Evolutionary conservation across 2,113 vertebrate genomes (phyloP).

Genomic region (Oncorhynchus masou): DNA sequence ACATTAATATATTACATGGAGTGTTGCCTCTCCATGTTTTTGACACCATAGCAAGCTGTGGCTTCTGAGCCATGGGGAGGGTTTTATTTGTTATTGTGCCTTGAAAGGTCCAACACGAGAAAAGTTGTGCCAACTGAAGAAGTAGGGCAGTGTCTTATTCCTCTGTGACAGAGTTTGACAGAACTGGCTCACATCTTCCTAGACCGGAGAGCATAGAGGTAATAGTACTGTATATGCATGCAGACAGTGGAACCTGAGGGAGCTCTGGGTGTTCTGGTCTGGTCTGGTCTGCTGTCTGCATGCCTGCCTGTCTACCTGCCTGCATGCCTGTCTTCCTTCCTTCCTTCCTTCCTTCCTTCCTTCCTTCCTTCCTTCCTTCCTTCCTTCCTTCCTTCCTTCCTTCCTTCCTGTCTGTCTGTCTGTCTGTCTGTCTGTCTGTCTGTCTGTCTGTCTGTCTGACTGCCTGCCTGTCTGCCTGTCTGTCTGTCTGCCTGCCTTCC

Average conservation of each 20-base stretch:
- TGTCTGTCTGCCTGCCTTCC: no score
- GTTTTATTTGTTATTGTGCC: neutral
- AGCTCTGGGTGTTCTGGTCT: conserved; percentile 29
- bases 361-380: neutral
- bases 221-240: neutral
- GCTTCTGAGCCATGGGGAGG: neutral
- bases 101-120: neutral
- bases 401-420: neutral
- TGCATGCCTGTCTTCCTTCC: neutral
- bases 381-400: neutral
- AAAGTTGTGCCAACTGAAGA: conserved; percentile 60
- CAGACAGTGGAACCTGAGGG: neutral
- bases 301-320: no score
- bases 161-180: conserved; percentile 93
- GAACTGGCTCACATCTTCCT: conserved; percentile 94
- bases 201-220: conserved; percentile 67
- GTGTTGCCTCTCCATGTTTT: neutral
- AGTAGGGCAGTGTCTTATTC: conserved; percentile 88
- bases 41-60: neutral
- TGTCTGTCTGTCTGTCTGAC: accelerated
- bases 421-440: no score
- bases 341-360: neutral
- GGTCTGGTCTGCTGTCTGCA: conserved; percentile 66
- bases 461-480: accelerated
- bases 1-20: neutral